phyloP scores from a whole-genome alignment of 2,797 vertebrate species.

The Pangasius larnaudii region DNA sequence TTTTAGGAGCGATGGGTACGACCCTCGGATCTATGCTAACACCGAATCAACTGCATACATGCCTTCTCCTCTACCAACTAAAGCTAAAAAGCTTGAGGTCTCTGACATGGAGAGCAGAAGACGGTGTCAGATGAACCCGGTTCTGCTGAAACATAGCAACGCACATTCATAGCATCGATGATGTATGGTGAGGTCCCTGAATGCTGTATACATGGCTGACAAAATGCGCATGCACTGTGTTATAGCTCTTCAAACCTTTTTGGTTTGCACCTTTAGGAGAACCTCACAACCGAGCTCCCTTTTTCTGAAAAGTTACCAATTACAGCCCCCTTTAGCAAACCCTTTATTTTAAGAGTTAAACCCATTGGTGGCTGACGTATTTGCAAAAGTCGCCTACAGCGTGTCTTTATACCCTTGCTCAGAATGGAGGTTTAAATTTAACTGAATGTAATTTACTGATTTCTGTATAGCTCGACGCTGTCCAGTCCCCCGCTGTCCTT shows the following conservation, averaged over 20 bases:
- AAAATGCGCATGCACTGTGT: background rate
- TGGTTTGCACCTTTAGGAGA: background rate
- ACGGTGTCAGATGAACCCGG: background rate
- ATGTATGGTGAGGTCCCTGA: background rate
- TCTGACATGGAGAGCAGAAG: background rate
- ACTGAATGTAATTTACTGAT: background rate
- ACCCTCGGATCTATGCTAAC: slow-evolving; percentile 22
- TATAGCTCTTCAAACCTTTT: background rate
- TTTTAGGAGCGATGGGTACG: slow-evolving; percentile 41
- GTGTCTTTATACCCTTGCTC: background rate
- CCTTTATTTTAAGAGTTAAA: background rate
- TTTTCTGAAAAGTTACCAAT: background rate
- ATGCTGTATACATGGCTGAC: background rate
- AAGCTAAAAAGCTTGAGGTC: background rate
- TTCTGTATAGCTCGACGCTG: background rate
- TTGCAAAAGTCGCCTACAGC: background rate
- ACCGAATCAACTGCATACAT: slow-evolving; percentile 1
- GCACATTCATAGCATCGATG: background rate
- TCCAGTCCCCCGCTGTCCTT: background rate
- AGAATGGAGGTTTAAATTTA: background rate
- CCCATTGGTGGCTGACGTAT: background rate
- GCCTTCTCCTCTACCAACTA: background rate
- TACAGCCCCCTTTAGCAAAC: background rate
- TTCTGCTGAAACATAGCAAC: background rate
- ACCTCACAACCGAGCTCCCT: background rate